Evolutionary conservation across 2,113 vertebrate species (phyloP).

Genomic region (Vidua macroura): DNA sequence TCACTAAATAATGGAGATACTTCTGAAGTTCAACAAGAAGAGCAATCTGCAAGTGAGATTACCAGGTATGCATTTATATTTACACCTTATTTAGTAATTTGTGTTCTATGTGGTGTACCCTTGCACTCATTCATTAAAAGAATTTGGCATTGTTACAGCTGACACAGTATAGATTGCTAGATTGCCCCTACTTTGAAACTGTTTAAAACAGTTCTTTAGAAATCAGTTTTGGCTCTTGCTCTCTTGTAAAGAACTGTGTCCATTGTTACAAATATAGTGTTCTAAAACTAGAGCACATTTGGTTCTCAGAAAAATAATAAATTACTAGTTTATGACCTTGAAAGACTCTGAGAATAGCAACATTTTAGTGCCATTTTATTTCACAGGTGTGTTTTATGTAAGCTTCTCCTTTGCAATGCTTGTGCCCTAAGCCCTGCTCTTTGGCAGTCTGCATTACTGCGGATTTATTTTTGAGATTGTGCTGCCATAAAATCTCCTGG

Average conservation of each 20-base stretch:
- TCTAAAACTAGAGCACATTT: not conserved
- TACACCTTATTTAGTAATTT: not conserved
- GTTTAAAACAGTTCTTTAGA: not conserved
- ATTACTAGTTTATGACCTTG: not conserved
- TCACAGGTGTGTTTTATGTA: not conserved
- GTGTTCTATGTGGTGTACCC: not conserved
- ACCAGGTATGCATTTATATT: constrained; percentile 80
- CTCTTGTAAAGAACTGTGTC: not conserved
- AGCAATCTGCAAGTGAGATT: constrained; percentile 91
- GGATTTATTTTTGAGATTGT: not conserved
- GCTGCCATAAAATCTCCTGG: not conserved
- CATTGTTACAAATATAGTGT: not conserved
- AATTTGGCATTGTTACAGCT: not conserved
- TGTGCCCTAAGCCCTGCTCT: not conserved
- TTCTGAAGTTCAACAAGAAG: constrained; percentile 85
- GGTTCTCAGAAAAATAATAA: not conserved
- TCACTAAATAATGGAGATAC: constrained; percentile 90
- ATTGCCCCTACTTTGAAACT: not conserved
- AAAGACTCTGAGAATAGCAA: not conserved
- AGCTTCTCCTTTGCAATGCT: not conserved
- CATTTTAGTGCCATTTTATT: not conserved
- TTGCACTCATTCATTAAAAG: not conserved
- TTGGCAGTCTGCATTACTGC: not conserved
- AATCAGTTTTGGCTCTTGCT: not conserved
- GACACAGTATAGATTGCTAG: not conserved